A percentile compares a stretch with the other conserved stretches of the same genome.
phyloP scores from a whole-genome alignment of 2,797 vertebrate species.

The Macropus fuliginosus region DNA sequence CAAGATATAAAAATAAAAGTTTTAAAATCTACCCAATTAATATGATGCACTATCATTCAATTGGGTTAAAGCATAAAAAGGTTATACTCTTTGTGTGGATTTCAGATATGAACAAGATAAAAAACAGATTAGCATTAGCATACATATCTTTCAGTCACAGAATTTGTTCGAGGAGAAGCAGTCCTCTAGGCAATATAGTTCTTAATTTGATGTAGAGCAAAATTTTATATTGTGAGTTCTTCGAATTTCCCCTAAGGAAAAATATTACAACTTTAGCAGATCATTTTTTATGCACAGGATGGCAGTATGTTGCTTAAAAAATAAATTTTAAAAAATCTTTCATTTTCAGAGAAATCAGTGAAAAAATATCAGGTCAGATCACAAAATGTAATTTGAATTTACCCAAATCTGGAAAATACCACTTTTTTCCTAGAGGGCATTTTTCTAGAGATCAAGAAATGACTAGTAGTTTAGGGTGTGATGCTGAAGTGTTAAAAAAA shows the following conservation, averaged over 20 bases:
- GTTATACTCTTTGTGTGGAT: not conserved
- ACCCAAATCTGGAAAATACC: slow-evolving; percentile 19
- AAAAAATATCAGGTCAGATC: slow-evolving; percentile 41
- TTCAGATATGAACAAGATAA: not conserved
- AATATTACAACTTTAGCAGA: slow-evolving; percentile 31
- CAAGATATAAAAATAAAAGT: not conserved
- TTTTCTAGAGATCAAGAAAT: not conserved
- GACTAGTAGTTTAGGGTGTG: not conserved
- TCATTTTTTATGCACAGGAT: slow-evolving; percentile 58
- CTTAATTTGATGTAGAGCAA: not conserved
- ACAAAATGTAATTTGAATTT: not conserved
- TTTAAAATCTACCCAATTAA: not conserved
- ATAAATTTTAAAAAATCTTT: not conserved
- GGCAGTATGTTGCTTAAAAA: slow-evolving; percentile 57
- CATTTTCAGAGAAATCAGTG: slow-evolving; percentile 57
- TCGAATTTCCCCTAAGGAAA: not conserved
- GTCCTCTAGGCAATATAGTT: not conserved
- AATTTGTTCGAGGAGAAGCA: not conserved
- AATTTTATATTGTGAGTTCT: not conserved
- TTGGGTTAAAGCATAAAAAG: not conserved
- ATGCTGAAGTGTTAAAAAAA: not conserved
- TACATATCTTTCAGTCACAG: not conserved
- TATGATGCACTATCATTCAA: not conserved
- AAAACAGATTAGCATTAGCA: not conserved
- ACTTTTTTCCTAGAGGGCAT: fast-evolving